phyloP scores from a whole-genome alignment of 1,140 invertebrate species.

The Condylostylus longicornis region DNA sequence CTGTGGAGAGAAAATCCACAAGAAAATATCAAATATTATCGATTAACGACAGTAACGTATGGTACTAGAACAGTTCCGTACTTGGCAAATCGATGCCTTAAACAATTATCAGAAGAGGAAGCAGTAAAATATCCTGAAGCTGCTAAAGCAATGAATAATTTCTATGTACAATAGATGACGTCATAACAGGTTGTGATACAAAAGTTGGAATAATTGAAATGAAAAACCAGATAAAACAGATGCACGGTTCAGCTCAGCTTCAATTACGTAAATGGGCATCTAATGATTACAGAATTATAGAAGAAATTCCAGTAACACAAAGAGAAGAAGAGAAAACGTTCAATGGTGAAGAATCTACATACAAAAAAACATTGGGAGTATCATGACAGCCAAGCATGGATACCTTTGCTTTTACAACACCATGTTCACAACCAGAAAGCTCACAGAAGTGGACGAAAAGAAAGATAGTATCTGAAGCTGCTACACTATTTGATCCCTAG shows the following conservation, averaged over 20 bases:
- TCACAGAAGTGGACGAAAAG: slow-evolving; percentile 15
- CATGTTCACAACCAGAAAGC: not conserved
- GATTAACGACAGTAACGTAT: slow-evolving; percentile 30
- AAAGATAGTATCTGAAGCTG: slow-evolving; percentile 16
- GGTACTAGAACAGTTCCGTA: slow-evolving; percentile 27
- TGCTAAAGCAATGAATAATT: slow-evolving; percentile 15
- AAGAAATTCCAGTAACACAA: no score
- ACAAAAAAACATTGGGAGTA: no score
- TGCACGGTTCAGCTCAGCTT: slow-evolving; percentile 15
- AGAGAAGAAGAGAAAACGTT: no score
- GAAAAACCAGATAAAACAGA: slow-evolving; percentile 13
- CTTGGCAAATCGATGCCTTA: slow-evolving; percentile 11
- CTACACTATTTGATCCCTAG: slow-evolving; percentile 26
- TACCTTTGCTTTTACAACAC: not conserved
- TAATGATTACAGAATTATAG: no score
- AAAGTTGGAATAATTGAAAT: slow-evolving; percentile 11
- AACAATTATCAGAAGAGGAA: slow-evolving; percentile 21
- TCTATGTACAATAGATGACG: slow-evolving; percentile 32
- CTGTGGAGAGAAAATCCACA: slow-evolving; percentile 22
- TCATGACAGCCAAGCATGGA: no score
- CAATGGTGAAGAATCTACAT: no score
- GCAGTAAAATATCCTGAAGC: slow-evolving; percentile 15
- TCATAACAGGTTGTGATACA: slow-evolving; percentile 14
- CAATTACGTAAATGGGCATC: slow-evolving; percentile 22
- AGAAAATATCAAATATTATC: slow-evolving; percentile 18